Evolutionary conservation across 2,113 vertebrate genomes (phyloP), one percentile per base, ranked within the genome.

Genomic region (Phaethon lepturus): DNA sequence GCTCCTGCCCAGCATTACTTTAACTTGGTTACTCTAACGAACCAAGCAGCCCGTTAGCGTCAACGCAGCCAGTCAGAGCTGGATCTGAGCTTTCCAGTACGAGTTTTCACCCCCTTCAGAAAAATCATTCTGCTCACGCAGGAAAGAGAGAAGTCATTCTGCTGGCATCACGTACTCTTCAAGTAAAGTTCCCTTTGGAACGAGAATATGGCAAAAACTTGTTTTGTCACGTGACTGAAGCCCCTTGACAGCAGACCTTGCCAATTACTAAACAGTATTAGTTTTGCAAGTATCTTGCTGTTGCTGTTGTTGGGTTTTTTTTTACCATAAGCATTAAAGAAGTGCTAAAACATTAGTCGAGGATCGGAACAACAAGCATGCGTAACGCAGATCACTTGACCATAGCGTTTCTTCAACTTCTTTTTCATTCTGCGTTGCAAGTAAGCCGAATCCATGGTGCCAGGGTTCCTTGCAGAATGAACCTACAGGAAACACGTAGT

Each of bases 91-190:
- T 28, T 31, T 26, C 22, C 58, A 18, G 9, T 3, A 17, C 50
- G 15, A 20, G 16, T 10, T 23, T 7, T 22, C 26, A 31, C 4
- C 18, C 35, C 26, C 66, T 33, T 24, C 50, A 58, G 56, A 40
- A 9, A 40, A 47, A 35, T 7, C 11, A 4, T 19, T 20, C 35
- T 10, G 29, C 7, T 42, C 40, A 24, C 45, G 38, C 18, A 35
- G 10, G 16, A 66, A 79, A 35, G 29, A 38, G 24, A 33, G 6
- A 26, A 38, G 13, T 40, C 12, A 7, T 9, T 19, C 44, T 9
- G 18, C 3, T 18, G 20, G 22, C 31, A 56, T 8, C 66, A 40
- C 18, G 3, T 7, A 23, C 1, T 1, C 50, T 33, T 38, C 0
- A 1, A 58, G 8, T 9, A 1, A n/a, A 47, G 18, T 24, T 47